Conservation (phyloP, 2,113 vertebrate genomes). For the Callipepla californica region DNA sequence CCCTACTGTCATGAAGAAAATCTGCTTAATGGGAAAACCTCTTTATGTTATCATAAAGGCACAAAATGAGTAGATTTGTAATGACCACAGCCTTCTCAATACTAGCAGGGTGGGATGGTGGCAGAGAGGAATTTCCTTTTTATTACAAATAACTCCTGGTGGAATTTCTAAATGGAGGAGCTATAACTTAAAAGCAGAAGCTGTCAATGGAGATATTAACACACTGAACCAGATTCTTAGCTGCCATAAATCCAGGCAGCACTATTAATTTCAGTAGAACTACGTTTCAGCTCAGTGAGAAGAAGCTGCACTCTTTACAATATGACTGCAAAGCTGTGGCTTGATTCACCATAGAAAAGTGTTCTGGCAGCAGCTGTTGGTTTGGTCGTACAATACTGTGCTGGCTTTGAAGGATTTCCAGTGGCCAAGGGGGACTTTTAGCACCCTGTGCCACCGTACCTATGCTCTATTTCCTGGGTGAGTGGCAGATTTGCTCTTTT, state of each 20-base stretch:
- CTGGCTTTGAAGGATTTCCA: conserved; percentile 65
- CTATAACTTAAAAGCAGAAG: conserved; percentile 10
- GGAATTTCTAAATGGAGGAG: conserved; percentile 22
- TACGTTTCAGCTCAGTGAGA: not conserved
- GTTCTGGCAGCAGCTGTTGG: not conserved
- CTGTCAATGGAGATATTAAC: not conserved
- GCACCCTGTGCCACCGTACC: not conserved
- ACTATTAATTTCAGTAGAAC: not conserved
- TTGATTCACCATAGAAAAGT: conserved; percentile 28
- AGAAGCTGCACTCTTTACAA: conserved; percentile 6
- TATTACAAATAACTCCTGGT: conserved; percentile 8
- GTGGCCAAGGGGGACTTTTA: conserved; percentile 44
- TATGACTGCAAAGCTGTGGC: not conserved
- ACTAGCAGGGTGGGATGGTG: not conserved
- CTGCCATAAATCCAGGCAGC: not conserved
- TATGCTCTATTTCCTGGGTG: not conserved
- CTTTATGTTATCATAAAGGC: not conserved
- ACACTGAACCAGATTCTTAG: not conserved
- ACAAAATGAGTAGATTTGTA: not conserved
- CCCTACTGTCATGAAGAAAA: not conserved
- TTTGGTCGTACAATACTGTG: not conserved
- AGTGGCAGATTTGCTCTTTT: fast-evolving
- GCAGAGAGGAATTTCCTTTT: conserved; percentile 11
- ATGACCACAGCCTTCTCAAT: not conserved
- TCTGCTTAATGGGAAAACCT: not conserved